Conservation (phyloP, 2,888 invertebrate species). For the Osedax fenrisi region DNA sequence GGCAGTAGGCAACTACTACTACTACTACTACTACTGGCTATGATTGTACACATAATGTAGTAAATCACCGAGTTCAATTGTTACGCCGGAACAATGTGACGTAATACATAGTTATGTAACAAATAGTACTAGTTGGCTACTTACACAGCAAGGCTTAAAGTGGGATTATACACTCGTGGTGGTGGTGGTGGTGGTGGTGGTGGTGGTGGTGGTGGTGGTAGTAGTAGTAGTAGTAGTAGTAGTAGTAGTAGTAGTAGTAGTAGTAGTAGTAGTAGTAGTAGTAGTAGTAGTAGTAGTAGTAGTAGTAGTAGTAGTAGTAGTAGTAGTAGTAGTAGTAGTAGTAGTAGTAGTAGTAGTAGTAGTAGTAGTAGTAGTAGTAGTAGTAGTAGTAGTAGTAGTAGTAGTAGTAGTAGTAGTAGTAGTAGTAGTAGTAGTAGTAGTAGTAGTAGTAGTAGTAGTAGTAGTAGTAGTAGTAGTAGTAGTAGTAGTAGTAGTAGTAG, state of each 20-base stretch:
- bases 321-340: too few relatives aligned
- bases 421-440: constrained; percentile 9
- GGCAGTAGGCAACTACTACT: too few relatives aligned
- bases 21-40: too few relatives aligned
- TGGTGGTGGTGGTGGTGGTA: constrained; percentile 18
- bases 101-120: too few relatives aligned
- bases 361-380: constrained; percentile 4
- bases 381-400: neutral
- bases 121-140: too few relatives aligned
- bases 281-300: constrained; percentile 9
- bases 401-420: constrained; percentile 10
- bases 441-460: constrained; percentile 18
- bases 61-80: too few relatives aligned
- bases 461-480: constrained; percentile 20
- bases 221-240: constrained; percentile 15
- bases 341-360: neutral
- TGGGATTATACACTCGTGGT: too few relatives aligned
- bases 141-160: too few relatives aligned
- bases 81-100: too few relatives aligned
- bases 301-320: constrained; percentile 5
- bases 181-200: constrained; percentile 17
- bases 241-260: constrained; percentile 10
- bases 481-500: constrained; percentile 23
- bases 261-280: constrained; percentile 20
- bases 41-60: too few relatives aligned